phyloP scores from a whole-genome alignment of 2,113 vertebrate species.

The Rhizomys pruinosus region DNA sequence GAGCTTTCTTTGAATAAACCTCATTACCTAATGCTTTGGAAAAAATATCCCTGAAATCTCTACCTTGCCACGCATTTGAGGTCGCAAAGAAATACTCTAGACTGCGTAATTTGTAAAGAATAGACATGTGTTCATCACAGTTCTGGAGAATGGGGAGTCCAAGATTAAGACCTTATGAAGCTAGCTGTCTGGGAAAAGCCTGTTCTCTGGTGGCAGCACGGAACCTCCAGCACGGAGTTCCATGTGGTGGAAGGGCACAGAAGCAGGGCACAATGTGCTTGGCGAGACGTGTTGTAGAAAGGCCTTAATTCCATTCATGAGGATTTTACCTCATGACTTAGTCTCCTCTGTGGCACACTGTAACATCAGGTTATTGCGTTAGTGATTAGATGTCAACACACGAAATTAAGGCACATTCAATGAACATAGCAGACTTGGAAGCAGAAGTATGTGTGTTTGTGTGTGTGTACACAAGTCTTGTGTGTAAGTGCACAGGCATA shows the following conservation, averaged over 20 bases:
- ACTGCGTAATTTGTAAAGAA: neutral
- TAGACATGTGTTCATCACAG: neutral
- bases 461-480: neutral
- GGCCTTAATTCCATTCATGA: neutral
- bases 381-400: neutral
- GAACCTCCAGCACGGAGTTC: neutral
- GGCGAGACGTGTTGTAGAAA: neutral
- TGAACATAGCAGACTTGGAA: neutral
- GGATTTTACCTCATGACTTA: neutral
- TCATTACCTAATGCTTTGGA: neutral
- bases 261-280: fast-evolving
- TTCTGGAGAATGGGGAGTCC: neutral
- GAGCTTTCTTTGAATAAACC: neutral
- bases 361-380: neutral
- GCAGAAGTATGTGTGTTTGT: neutral
- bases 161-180: neutral
- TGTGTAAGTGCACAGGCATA: neutral
- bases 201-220: no score
- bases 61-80: no score
- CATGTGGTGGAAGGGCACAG: neutral
- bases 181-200: neutral
- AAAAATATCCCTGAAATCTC: neutral
- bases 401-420: neutral
- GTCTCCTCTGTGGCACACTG: neutral
- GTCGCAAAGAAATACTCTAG: neutral